Conservation (phyloP, 2,888 invertebrate genomes). For the Papilio demoleus region DNA sequence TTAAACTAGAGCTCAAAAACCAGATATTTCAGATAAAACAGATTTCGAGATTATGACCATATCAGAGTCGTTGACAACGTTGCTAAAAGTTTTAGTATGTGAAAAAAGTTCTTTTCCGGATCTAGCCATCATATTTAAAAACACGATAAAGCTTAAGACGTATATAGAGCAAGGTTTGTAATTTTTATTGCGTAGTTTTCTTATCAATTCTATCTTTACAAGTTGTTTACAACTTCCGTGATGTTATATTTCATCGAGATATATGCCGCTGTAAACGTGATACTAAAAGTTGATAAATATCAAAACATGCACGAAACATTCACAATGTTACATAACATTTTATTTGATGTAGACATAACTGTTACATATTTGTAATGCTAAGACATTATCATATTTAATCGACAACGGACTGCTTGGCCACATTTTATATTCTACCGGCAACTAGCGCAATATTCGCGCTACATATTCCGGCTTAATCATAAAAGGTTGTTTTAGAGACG, state of each 20-base stretch:
- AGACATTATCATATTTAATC: too few species aligned
- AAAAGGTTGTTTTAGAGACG: not conserved
- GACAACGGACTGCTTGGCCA: too few species aligned
- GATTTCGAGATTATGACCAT: too few species aligned
- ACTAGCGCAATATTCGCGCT: too few species aligned
- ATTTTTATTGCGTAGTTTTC: conserved; percentile 24
- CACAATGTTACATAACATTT: conserved; percentile 1
- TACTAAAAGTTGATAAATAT: conserved; percentile 25
- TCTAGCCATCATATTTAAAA: too few species aligned
- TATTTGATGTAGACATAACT: not conserved
- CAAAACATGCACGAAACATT: not conserved
- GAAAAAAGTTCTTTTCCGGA: too few species aligned
- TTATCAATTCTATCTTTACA: conserved; percentile 34
- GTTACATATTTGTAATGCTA: not conserved
- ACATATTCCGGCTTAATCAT: too few species aligned
- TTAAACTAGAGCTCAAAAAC: too few species aligned
- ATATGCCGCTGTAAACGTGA: conserved; percentile 14
- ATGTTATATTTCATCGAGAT: conserved; percentile 32
- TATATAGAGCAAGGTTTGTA: conserved; percentile 26
- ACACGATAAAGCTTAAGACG: conserved; percentile 1
- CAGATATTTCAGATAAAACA: too few species aligned
- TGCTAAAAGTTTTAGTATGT: too few species aligned
- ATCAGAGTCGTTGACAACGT: too few species aligned
- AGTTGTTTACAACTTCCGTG: conserved; percentile 37
- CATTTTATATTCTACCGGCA: too few species aligned